Base-by-base conservation (phyloP, 2,113 vertebrate genomes). In the Alligator mississippiensis region DNA sequence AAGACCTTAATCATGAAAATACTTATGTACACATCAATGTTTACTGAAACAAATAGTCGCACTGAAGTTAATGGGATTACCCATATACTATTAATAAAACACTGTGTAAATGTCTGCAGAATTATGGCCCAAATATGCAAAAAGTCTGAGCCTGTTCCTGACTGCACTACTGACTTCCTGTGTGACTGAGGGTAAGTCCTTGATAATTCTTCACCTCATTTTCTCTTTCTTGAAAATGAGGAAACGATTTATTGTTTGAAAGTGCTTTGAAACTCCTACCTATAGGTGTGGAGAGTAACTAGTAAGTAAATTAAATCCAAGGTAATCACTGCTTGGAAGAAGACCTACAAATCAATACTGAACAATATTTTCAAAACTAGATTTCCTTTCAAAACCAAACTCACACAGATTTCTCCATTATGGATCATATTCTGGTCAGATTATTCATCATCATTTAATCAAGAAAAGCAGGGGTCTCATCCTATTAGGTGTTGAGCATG, bases 1-100 rank as follows among this genome's bases (percentile, higher is more conserved):
- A 77, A 88, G 93, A 70, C 55, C 85, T 80, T 93, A 93, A 77
- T 92, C 89, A 90, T 93, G 93, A 85, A 75, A 85, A 88, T 76
- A 24, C 66, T 84, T 72, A 28, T 66, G 25, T 79, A 70, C 89
- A 82, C 54, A 77, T 75, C 74, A 77, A 79, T 4, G 54, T 82
- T 58, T 72, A 75, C 85, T 95, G 87, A 70, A 30, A 27, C 8
- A 25, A 80, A 72, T 64, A 72, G 87, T 66, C 80, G 59, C 27
- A 38, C 2, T 38, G 89, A 88, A 93, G 60, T 13, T 75, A 60
- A 62, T 5, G 85, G 85, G 82, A 77, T 9, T 82, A 34, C 72
- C 85, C 92, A 57, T 9, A 11, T 9, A 62, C 63, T 74, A 47
- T 47, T 47, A 47, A 47, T 74, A 47, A 7, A 77, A 18, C 17